These are phyloP conservation scores for Aphaenogaster ashmeadi DNA, from an alignment of 1,140 invertebrate genomes.

Conservation along the genomic window DNA sequence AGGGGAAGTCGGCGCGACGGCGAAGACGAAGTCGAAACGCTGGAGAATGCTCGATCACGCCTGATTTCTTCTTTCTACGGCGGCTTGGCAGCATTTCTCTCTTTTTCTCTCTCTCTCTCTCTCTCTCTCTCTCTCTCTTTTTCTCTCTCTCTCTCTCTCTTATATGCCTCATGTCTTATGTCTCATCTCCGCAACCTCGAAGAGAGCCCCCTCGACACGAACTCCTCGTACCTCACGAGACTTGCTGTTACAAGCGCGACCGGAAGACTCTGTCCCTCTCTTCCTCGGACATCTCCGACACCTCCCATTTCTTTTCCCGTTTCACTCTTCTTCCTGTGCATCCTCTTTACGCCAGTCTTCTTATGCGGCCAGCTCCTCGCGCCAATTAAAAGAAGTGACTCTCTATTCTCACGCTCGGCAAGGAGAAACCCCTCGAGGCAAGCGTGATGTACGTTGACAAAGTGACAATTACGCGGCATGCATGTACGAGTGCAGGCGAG, in stretches of 20 bases:
- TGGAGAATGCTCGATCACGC: conserved; percentile 70
- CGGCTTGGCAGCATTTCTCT: conserved; percentile 22
- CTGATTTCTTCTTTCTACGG: conserved; percentile 70
- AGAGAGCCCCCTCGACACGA: conserved; percentile 3
- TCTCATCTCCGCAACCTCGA: background rate
- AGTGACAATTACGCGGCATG: conserved; percentile 84
- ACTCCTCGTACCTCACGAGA: background rate
- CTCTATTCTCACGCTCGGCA: conserved; percentile 66
- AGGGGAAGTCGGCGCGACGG: background rate
- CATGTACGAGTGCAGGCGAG: conserved; percentile 54
- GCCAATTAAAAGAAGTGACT: conserved; percentile 80
- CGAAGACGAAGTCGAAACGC: conserved; percentile 25
- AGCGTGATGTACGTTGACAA: conserved; percentile 80
- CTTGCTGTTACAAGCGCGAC: background rate
- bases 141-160: background rate
- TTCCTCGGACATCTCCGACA: background rate
- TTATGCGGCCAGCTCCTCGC: conserved; percentile 37
- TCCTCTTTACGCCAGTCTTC: conserved; percentile 22
- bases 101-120: conserved; percentile 14
- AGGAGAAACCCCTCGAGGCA: conserved; percentile 56
- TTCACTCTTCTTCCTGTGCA: conserved; percentile 1
- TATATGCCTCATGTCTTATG: background rate
- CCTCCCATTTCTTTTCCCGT: background rate
- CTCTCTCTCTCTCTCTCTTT: conserved; percentile 8
- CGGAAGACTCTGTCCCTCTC: conserved; percentile 15